These are phyloP conservation scores for Steinernema carpocapsae DNA, from an alignment of 2,888 invertebrate genomes.

Conservation along the genomic window DNA sequence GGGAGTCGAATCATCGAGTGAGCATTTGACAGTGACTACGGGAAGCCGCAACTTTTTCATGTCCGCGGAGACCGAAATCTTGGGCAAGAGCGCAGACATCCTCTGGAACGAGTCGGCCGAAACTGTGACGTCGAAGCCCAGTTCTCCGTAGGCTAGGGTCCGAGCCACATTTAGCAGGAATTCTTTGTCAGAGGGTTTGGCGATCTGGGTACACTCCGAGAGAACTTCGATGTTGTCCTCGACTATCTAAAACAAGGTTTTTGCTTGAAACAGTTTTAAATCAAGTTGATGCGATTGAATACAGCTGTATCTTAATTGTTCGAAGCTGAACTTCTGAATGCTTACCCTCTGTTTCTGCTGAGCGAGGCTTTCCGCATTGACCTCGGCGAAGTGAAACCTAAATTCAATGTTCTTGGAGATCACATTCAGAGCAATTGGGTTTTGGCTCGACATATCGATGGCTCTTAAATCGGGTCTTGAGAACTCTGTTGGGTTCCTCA, in stretches of 20 bases:
- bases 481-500: constrained; percentile 26
- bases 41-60: background rate
- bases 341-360: constrained; percentile 48
- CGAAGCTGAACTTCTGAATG: too few relatives aligned
- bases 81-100: background rate
- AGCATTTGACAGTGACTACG: background rate
- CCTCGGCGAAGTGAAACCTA: constrained; percentile 54
- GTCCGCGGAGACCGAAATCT: background rate
- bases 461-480: background rate
- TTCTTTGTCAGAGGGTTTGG: background rate
- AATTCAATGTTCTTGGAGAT: constrained; percentile 45
- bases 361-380: constrained; percentile 50
- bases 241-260: background rate
- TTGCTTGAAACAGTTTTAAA: background rate
- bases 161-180: constrained; percentile 3
- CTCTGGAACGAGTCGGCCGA: background rate
- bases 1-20: background rate
- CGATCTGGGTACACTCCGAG: background rate
- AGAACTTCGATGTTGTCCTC: constrained; percentile 12
- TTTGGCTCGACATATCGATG: background rate
- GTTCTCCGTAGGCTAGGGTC: constrained; percentile 5
- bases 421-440: constrained; percentile 42
- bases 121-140: constrained; percentile 2
- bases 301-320: too few relatives aligned
- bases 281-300: too few relatives aligned